Percentiles rank a stretch among this genome's conserved stretches.
phyloP scores from a whole-genome alignment of 2,113 vertebrate species.

The Typhlomys cinereus region DNA sequence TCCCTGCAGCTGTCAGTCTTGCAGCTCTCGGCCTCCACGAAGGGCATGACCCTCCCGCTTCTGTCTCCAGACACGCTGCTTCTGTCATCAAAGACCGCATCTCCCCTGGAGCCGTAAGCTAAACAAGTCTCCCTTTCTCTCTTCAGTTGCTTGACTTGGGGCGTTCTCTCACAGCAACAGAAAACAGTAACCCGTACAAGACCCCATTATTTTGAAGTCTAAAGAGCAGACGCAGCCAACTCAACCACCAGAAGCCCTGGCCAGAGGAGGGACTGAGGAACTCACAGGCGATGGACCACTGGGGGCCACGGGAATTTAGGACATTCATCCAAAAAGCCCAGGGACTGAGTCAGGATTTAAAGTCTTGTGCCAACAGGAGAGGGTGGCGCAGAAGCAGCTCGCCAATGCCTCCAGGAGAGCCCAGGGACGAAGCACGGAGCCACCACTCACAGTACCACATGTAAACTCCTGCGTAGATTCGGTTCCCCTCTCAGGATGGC shows the following conservation, averaged over 20 bases:
- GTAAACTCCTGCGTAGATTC: background rate
- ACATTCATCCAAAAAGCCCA: background rate
- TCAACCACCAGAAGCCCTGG: background rate
- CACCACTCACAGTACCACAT: rapidly evolving
- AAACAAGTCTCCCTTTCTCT: no score
- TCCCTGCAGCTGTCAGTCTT: no score
- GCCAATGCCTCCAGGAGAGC: background rate
- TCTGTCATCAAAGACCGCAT: no score
- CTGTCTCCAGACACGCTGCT: no score
- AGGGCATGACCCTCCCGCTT: no score
- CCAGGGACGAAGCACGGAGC: rapidly evolving
- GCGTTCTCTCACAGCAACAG: no score
- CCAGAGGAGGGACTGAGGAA: background rate
- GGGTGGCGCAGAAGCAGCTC: background rate
- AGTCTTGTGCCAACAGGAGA: background rate
- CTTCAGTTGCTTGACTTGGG: no score
- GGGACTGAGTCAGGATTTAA: background rate
- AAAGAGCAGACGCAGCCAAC: background rate
- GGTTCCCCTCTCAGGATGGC: background rate
- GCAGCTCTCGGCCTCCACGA: no score
- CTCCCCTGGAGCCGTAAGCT: no score
- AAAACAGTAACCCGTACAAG: no score
- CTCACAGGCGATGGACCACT: background rate
- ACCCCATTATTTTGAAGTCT: background rate
- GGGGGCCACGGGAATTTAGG: background rate